Percentiles rank a stretch among this genome's conserved stretches.
phyloP scores from a whole-genome alignment of 1,140 invertebrate genomes.

The Charaxes varanes region DNA sequence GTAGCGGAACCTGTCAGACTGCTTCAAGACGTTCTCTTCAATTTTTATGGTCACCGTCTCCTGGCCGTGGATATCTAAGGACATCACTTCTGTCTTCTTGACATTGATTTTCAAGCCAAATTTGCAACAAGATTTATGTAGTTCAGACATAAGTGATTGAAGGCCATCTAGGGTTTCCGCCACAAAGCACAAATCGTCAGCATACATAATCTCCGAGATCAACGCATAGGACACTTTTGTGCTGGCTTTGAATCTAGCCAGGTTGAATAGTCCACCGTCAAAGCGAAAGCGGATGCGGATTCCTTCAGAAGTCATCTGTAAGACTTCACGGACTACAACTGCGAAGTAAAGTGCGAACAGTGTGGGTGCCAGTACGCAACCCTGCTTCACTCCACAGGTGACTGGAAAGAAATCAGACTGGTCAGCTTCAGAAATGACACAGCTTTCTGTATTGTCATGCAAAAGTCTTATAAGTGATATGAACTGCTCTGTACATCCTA shows the following conservation, averaged over 20 bases:
- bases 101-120: conserved; percentile 22
- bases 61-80: no score
- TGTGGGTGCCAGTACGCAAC: no score
- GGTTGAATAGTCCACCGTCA: conserved; percentile 12
- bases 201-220: no score
- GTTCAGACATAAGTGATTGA: conserved; percentile 10
- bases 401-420: no score
- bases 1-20: no score
- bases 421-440: conserved; percentile 12
- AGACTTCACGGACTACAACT: conserved; percentile 13
- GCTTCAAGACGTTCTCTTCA: no score
- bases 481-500: conserved; percentile 22
- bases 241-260: conserved; percentile 11
- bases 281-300: conserved; percentile 16
- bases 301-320: conserved; percentile 4
- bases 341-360: no score
- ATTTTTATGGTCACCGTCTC: no score
- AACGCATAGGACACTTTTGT: conserved; percentile 25
- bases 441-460: conserved; percentile 24
- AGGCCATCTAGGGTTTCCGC: conserved; percentile 19
- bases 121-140: conserved; percentile 13
- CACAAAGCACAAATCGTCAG: conserved; percentile 20
- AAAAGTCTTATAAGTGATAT: conserved; percentile 22
- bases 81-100: conserved; percentile 27
- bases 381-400: no score